Evolutionary conservation across 2,888 invertebrate species (phyloP).

Genomic region (Drosophila neoperkinsi): DNA sequence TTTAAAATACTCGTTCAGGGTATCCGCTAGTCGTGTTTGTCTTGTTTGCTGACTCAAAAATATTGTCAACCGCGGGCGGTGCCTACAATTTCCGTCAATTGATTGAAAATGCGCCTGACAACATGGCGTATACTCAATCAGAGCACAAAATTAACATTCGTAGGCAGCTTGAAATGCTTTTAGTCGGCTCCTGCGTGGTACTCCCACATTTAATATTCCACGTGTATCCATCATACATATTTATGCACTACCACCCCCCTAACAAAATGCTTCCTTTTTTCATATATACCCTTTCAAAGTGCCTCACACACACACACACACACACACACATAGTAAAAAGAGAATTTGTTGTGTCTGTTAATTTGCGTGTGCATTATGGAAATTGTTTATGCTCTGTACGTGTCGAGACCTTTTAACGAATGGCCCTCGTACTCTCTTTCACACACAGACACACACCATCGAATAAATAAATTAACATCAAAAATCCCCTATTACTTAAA

Average conservation of each 20-base stretch:
- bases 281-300: conserved; percentile 11
- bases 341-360: conserved; percentile 18
- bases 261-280: conserved; percentile 2
- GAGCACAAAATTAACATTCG: conserved; percentile 29
- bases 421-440: neutral
- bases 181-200: neutral
- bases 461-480: neutral
- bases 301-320: neutral
- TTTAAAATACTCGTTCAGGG: neutral
- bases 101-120: conserved; percentile 28
- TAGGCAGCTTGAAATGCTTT: conserved; percentile 29
- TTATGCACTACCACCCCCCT: conserved; percentile 8
- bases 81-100: conserved; percentile 32
- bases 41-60: neutral
- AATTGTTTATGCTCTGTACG: conserved; percentile 31
- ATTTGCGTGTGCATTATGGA: conserved; percentile 33
- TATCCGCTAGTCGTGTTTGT: neutral
- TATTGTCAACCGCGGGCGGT: conserved; percentile 25
- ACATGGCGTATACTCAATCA: conserved; percentile 43
- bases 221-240: conserved; percentile 16
- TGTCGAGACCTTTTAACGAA: conserved; percentile 20
- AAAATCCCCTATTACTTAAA: neutral
- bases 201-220: neutral
- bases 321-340: neutral
- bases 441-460: neutral